phyloP scores from a whole-genome alignment of 2,113 vertebrate genomes.

The Hippocampus zosterae region DNA sequence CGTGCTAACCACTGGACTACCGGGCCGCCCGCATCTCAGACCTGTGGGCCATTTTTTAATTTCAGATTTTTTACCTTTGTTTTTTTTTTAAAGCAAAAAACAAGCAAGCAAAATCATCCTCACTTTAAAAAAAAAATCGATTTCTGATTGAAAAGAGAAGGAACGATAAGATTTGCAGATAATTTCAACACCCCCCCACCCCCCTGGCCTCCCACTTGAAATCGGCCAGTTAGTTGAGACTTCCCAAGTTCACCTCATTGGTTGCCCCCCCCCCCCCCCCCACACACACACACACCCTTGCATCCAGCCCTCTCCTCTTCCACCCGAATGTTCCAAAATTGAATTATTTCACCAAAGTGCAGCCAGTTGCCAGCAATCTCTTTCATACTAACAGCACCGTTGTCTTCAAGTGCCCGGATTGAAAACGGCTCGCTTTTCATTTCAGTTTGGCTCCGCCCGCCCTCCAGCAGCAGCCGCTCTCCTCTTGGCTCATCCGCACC shows the following conservation, averaged over 20 bases:
- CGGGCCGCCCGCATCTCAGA: too few species aligned
- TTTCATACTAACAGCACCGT: slow-evolving; percentile 76
- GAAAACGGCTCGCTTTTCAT: slow-evolving; percentile 79
- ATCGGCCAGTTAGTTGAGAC: neutral
- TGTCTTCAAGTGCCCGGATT: slow-evolving; percentile 76
- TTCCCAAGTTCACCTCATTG: neutral
- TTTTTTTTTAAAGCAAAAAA: too few species aligned
- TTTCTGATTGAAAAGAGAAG: too few species aligned
- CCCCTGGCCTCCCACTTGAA: neutral
- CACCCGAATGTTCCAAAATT: slow-evolving; percentile 24
- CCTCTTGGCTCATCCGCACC: slow-evolving; percentile 82
- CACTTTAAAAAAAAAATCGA: too few species aligned
- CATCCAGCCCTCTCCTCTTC: slow-evolving; percentile 26
- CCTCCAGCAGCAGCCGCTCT: slow-evolving; percentile 46
- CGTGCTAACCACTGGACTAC: too few species aligned
- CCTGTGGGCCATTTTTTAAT: too few species aligned
- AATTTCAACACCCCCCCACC: neutral
- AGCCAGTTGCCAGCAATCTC: slow-evolving; percentile 24
- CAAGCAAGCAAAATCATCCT: too few species aligned
- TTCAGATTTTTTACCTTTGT: too few species aligned
- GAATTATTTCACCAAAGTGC: slow-evolving; percentile 25
- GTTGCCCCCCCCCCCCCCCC: neutral
- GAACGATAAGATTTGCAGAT: too few species aligned
- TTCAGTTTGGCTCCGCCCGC: slow-evolving; percentile 42
- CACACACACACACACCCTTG: neutral